A percentile compares a stretch with the other conserved stretches of the same genome.
These are phyloP conservation scores for Eurypyga helias DNA, from an alignment of 2,113 vertebrate genomes.

Conservation along the genomic window DNA sequence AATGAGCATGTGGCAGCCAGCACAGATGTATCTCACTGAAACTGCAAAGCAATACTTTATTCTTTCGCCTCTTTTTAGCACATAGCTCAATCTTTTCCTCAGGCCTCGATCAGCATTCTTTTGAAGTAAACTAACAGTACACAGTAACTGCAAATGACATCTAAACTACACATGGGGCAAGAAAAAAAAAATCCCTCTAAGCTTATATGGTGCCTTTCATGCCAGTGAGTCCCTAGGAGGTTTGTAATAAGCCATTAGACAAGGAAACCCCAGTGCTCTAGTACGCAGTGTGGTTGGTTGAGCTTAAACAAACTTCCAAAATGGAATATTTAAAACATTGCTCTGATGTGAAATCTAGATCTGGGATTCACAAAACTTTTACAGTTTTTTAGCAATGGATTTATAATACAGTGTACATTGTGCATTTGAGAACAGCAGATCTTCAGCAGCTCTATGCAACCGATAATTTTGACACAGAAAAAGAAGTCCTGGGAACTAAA, in stretches of 20 bases:
- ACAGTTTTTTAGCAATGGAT: neutral
- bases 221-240: neutral
- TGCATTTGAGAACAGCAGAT: neutral
- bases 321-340: neutral
- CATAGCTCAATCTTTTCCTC: conserved; percentile 23
- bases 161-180: conserved; percentile 18
- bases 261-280: neutral
- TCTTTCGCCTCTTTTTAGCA: conserved; percentile 39
- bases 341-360: neutral
- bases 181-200: neutral
- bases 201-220: conserved; percentile 28
- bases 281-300: neutral
- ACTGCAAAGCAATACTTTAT: conserved; percentile 8
- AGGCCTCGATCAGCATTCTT: conserved; percentile 21
- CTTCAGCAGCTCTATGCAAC: neutral
- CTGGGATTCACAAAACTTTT: neutral
- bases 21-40: neutral
- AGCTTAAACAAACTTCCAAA: conserved; percentile 19
- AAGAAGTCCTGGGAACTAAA: neutral
- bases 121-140: conserved; percentile 61
- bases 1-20: neutral
- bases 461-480: neutral
- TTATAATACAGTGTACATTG: neutral
- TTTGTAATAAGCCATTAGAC: conserved; percentile 28
- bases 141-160: conserved; percentile 39